phyloP scores from a whole-genome alignment of 2,888 invertebrate species.

The Eretmocerus hayati region DNA sequence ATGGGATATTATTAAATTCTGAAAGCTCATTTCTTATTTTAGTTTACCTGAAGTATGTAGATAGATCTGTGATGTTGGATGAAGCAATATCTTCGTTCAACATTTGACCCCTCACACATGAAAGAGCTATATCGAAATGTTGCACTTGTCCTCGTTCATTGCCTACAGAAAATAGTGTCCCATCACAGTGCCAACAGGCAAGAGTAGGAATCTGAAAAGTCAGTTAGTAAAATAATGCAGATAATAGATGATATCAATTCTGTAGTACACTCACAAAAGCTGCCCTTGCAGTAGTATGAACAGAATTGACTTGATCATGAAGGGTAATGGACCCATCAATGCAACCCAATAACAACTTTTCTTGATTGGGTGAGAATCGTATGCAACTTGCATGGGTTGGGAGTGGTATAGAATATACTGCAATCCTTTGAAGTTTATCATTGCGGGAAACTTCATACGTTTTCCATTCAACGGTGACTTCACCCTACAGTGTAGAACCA shows the following conservation, averaged over 20 bases:
- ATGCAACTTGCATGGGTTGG: conserved; percentile 63
- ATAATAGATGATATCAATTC: neutral
- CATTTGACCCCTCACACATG: conserved; percentile 60
- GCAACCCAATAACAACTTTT: conserved; percentile 72
- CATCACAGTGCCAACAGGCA: conserved; percentile 66
- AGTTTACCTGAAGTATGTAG: conserved; percentile 52
- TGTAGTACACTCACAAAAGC: conserved; percentile 61
- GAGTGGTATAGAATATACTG: conserved; percentile 62
- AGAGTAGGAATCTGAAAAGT: conserved; percentile 60
- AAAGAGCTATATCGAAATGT: conserved; percentile 67
- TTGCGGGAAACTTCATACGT: conserved; percentile 56
- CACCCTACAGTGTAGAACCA: conserved; percentile 52
- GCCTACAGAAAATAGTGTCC: conserved; percentile 60
- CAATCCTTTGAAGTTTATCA: conserved; percentile 56
- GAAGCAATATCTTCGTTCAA: conserved; percentile 60
- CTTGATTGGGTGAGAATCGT: conserved; percentile 62
- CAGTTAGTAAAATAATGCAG: too few relatives aligned
- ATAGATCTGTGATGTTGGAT: conserved; percentile 58
- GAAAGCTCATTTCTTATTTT: conserved; percentile 5
- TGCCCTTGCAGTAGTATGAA: conserved; percentile 68
- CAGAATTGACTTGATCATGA: conserved; percentile 67
- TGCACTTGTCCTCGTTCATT: conserved; percentile 69
- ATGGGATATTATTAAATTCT: neutral
- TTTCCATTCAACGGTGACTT: conserved; percentile 66
- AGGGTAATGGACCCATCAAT: conserved; percentile 78